phyloP scores from a whole-genome alignment of 92 coral and sea anemone species.

The Porites lobata region DNA sequence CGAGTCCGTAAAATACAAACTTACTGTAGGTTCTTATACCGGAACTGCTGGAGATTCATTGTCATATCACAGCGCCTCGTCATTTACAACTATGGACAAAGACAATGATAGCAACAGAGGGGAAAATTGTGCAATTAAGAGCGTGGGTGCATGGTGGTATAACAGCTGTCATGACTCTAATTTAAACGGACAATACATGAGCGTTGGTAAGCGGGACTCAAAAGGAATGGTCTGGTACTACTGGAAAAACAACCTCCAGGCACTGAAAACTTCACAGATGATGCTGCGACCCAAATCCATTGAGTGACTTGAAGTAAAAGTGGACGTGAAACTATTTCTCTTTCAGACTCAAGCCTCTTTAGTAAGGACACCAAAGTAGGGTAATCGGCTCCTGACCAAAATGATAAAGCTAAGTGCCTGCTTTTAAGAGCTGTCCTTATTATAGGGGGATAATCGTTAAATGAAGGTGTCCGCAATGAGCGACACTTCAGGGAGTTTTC shows the following conservation, averaged over 20 bases:
- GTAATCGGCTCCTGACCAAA: no score
- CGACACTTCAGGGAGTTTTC: no score
- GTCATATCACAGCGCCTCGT: slow-evolving; percentile 56
- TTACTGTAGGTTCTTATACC: slow-evolving; percentile 37
- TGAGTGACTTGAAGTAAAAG: not conserved
- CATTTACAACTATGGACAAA: slow-evolving; percentile 49
- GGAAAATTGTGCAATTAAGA: slow-evolving; percentile 57
- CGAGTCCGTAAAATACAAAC: slow-evolving; percentile 49
- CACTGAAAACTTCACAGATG: slow-evolving; percentile 58
- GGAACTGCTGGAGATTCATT: slow-evolving; percentile 72
- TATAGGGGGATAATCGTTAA: no score
- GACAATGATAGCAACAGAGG: slow-evolving; percentile 50
- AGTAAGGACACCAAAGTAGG: no score
- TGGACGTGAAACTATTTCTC: not conserved
- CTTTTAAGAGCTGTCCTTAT: no score
- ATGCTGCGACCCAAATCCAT: slow-evolving; percentile 48
- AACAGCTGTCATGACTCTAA: slow-evolving; percentile 62
- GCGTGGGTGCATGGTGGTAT: slow-evolving; percentile 76
- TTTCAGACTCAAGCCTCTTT: no score
- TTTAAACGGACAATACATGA: slow-evolving; percentile 60
- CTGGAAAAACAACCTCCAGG: slow-evolving; percentile 56
- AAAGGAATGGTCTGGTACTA: slow-evolving; percentile 66
- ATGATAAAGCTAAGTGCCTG: no score
- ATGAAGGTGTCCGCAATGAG: no score
- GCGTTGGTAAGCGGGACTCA: slow-evolving; percentile 27